Evolutionary conservation across 2,113 vertebrate genomes (phyloP).

Genomic region (Gallinago undulata): DNA sequence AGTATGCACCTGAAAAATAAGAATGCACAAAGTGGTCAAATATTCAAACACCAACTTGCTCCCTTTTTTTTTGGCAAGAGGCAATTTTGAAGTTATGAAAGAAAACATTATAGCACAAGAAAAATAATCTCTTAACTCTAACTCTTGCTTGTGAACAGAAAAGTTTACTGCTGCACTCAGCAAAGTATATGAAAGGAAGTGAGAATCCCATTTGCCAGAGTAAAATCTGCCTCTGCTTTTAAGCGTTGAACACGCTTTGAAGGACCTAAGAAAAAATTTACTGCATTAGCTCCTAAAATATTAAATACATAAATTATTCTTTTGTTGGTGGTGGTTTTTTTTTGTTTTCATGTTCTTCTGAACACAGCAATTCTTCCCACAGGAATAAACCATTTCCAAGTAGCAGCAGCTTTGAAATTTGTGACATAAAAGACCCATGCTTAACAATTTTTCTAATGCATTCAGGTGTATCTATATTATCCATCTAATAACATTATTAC

Average conservation of each 20-base stretch:
- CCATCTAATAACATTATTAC: neutral
- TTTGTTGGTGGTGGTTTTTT: no score
- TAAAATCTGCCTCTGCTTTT: neutral
- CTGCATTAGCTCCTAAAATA: neutral
- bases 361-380: neutral
- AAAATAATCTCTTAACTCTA: neutral
- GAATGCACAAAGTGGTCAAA: neutral
- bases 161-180: neutral
- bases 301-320: neutral
- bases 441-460: neutral
- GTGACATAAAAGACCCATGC: neutral
- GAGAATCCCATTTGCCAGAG: neutral
- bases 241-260: neutral
- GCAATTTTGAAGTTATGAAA: neutral
- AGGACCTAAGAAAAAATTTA: neutral
- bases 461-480: neutral
- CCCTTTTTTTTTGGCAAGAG: neutral
- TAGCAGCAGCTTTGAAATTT: neutral
- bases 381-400: neutral
- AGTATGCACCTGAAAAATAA: slow-evolving; percentile 86
- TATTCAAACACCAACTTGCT: neutral
- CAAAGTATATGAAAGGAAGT: neutral
- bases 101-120: neutral
- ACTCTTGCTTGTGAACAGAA: neutral
- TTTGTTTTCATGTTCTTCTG: no score